phyloP scores from a whole-genome alignment of 2,888 invertebrate species.

The Hesperia comma region DNA sequence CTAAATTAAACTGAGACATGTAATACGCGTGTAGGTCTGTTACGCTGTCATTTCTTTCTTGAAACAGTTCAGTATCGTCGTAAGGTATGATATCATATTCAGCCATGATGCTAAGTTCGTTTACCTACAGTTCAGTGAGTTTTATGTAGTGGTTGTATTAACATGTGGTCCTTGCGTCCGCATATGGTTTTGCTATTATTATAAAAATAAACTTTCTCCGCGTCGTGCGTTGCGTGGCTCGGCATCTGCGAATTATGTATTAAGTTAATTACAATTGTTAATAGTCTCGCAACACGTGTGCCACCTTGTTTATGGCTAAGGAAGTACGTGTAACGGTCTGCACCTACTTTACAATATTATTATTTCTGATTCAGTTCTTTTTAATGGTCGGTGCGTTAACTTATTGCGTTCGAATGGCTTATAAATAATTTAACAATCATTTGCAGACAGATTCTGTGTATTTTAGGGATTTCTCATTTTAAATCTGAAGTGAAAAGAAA shows the following conservation, averaged over 20 bases:
- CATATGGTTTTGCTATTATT: slow-evolving; percentile 82
- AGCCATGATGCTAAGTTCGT: slow-evolving; percentile 76
- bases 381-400: too few species aligned
- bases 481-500: too few species aligned
- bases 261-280: slow-evolving; percentile 75
- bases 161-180: slow-evolving; percentile 75
- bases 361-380: too few species aligned
- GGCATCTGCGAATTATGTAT: slow-evolving; percentile 81
- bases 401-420: too few species aligned
- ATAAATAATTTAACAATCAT: too few species aligned
- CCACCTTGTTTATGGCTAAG: slow-evolving; percentile 44
- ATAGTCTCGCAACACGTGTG: slow-evolving; percentile 69
- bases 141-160: slow-evolving; percentile 64
- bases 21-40: slow-evolving; percentile 79
- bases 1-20: slow-evolving; percentile 79
- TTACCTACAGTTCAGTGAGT: slow-evolving; percentile 78
- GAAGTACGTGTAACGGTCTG: slow-evolving; percentile 35
- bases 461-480: too few species aligned
- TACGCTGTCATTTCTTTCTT: slow-evolving; percentile 66
- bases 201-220: slow-evolving; percentile 83
- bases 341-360: slow-evolving; percentile 13
- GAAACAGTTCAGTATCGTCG: slow-evolving; percentile 69
- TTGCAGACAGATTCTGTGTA: too few species aligned
- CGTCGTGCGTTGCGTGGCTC: slow-evolving; percentile 72
- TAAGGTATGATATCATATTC: slow-evolving; percentile 75